Base-by-base conservation (phyloP, 1,140 invertebrate genomes). In the Drosophila obscura region DNA sequence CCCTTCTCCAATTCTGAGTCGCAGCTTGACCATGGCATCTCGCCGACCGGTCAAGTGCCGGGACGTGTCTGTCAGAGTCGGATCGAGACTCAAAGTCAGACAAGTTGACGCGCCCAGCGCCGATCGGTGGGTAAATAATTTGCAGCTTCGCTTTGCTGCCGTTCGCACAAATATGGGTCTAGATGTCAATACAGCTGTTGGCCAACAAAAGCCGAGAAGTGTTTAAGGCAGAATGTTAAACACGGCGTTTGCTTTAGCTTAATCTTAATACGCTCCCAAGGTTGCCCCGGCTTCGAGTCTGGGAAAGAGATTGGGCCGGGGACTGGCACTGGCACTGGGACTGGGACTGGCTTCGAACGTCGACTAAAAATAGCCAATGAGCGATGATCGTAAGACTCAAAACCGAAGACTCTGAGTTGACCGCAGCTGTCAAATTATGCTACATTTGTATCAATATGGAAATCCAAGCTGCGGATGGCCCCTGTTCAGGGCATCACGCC, bases 401-500 rank as follows among this genome's bases (percentile, higher is more conserved):
- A 68, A 68, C 11, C 57, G 60, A 68, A 73, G 56, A 58, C 62
- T 46, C 48, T 45, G 61, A 53, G 28, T 69, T 56, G 67, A 69
- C 76, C 72, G 71, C 64, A 89, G 67, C 84, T 88, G 83, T 88
- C 84, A 88, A 88, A 88, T 88, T 88, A 84, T 89, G 84, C 80
- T 87, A 82, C 60, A 73, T 58, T 78, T 75, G 77, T 64, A 72
- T 65, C 68, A 61, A 64, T 57, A 51, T 13, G 48, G 49, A 79
- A 87, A 87, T 76, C 11, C 35, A 39, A 39, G 11, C 31, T 31
- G 31, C 83, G 83, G 83, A 88, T 80, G 56, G 82, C 62, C 60
- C 67, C 35, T 53, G 73, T 64, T 57, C 73, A 69, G 66, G 15
- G 55, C 83, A 88, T 80, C 80, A 89, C 35, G 35, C 35, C 35